phyloP scores from a whole-genome alignment of 2,888 invertebrate species.

The Abscondita cerata region DNA sequence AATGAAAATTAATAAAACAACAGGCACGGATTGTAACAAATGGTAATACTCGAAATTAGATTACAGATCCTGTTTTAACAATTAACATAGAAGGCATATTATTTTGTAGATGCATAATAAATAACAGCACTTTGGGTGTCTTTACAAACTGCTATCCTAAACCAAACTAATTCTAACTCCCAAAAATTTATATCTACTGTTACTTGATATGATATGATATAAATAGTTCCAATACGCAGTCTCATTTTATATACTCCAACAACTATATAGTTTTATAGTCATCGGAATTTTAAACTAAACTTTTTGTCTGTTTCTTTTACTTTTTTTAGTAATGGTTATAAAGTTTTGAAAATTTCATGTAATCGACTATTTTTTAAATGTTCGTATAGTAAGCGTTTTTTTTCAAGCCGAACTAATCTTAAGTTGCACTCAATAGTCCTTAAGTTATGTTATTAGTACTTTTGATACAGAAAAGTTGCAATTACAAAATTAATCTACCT shows the following conservation, averaged over 20 bases:
- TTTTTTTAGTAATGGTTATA: not conserved
- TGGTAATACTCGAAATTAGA: too few relatives aligned
- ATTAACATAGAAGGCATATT: conserved; percentile 26
- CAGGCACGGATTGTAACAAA: conserved; percentile 42
- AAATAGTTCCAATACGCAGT: conserved; percentile 48
- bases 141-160: conserved; percentile 30
- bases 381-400: conserved; percentile 3
- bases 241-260: conserved; percentile 34
- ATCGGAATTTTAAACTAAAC: not conserved
- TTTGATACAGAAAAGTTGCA: not conserved
- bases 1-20: conserved; percentile 19
- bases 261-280: conserved; percentile 1
- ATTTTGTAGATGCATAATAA: conserved; percentile 25
- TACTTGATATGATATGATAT: conserved; percentile 53
- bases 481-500: not conserved
- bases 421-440: conserved; percentile 2
- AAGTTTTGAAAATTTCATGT: not conserved
- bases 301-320: not conserved
- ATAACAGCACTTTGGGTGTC: conserved; percentile 47
- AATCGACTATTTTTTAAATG: not conserved
- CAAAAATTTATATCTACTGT: conserved; percentile 31
- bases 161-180: conserved; percentile 27
- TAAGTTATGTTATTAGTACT: not conserved
- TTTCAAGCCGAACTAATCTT: not conserved
- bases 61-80: not conserved